Evolutionary conservation across 2,113 vertebrate species (phyloP).

Genomic region (Dascyllus trimaculatus): DNA sequence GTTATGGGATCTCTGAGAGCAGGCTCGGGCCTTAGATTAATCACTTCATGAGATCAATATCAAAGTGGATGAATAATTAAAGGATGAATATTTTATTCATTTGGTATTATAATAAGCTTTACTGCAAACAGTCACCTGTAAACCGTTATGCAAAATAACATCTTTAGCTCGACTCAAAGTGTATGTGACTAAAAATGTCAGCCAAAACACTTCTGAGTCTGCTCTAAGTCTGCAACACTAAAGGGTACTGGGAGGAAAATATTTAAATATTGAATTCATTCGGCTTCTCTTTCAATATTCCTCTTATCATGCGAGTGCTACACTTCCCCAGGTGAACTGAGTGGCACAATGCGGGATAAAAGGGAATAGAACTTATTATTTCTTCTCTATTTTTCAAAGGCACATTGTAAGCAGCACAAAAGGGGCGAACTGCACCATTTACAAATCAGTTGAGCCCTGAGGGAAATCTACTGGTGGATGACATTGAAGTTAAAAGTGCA

Average conservation of each 20-base stretch:
- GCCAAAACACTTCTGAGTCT: constrained; percentile 30
- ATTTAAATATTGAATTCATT: constrained; percentile 68
- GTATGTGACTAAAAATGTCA: constrained; percentile 33
- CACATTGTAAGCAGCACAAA: constrained; percentile 79
- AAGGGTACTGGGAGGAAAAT: constrained; percentile 40
- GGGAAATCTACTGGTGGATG: constrained; percentile 78
- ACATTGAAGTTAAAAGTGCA: constrained; percentile 83
- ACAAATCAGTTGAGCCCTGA: constrained; percentile 74
- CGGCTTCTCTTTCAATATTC: constrained; percentile 69
- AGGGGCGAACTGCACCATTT: constrained; percentile 72
- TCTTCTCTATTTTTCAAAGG: constrained; percentile 74
- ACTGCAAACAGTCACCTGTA: constrained; percentile 11
- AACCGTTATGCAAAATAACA: constrained; percentile 27
- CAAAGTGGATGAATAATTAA: constrained; percentile 61
- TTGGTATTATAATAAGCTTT: constrained; percentile 27
- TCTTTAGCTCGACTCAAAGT: constrained; percentile 18
- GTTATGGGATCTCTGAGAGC: constrained; percentile 29
- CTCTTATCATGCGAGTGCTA: constrained; percentile 77
- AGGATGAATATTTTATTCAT: constrained; percentile 24
- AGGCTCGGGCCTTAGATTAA: constrained; percentile 32
- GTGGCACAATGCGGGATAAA: constrained; percentile 74
- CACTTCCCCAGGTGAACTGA: constrained; percentile 74
- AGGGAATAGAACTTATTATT: constrained; percentile 75
- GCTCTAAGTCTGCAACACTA: constrained; percentile 15
- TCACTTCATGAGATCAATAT: constrained; percentile 56